Evolutionary conservation across 2,888 invertebrate species (phyloP).

Genomic region (Macropis europaea): DNA sequence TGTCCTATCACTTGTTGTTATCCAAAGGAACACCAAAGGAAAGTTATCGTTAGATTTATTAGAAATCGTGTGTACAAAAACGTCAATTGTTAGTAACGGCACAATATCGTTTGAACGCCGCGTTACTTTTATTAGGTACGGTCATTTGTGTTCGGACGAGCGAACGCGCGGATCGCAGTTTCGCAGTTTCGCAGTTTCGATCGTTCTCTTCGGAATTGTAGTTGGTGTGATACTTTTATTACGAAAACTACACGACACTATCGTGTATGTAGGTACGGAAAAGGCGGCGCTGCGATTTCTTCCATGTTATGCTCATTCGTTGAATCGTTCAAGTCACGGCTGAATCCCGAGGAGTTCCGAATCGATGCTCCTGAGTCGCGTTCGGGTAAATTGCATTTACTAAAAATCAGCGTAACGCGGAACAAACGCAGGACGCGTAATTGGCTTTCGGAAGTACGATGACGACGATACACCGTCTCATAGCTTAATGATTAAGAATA

Average conservation of each 20-base stretch:
- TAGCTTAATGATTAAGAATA: background rate
- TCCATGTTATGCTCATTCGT: background rate
- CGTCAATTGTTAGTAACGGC: constrained; percentile 24
- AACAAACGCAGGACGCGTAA: no score
- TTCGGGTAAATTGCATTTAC: constrained; percentile 14
- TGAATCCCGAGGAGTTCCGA: no score
- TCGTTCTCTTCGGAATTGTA: background rate
- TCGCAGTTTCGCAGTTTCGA: background rate
- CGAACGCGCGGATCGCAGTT: background rate
- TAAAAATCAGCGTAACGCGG: no score
- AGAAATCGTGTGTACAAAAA: constrained; percentile 24
- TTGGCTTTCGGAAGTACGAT: background rate
- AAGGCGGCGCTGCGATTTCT: constrained; percentile 7
- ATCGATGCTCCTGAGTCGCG: background rate
- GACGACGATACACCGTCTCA: background rate
- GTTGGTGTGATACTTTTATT: constrained; percentile 22
- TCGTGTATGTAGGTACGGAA: background rate
- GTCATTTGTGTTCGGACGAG: background rate
- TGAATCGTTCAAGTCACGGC: no score
- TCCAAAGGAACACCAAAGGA: constrained; percentile 59
- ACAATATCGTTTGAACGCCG: background rate
- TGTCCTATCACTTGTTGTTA: background rate
- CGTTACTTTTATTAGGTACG: constrained; percentile 6
- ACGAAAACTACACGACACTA: background rate
- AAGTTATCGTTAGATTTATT: constrained; percentile 30